Percentiles rank a stretch among this genome's conserved stretches.
phyloP scores from a whole-genome alignment of 2,797 vertebrate genomes.

The Periparus ater region DNA sequence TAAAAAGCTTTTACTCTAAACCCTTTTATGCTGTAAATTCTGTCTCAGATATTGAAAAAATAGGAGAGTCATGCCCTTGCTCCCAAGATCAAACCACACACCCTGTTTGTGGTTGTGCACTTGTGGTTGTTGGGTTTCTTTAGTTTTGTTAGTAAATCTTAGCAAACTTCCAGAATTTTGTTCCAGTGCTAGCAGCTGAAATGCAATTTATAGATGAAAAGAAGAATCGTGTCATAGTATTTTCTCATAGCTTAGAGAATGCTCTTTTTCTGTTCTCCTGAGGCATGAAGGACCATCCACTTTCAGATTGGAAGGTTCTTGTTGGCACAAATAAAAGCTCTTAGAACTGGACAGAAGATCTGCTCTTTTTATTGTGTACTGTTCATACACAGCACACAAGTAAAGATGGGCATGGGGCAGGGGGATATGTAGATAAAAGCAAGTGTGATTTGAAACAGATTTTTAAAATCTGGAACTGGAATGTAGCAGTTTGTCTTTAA shows the following conservation, averaged over 20 bases:
- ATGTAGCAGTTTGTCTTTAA: not conserved
- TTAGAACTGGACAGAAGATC: not conserved
- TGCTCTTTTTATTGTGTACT: not conserved
- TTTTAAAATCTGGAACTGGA: not conserved
- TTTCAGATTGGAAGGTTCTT: not conserved
- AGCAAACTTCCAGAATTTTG: not conserved
- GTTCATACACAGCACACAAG: not conserved
- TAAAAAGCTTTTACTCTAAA: not conserved
- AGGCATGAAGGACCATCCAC: not conserved
- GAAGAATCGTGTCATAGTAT: not conserved
- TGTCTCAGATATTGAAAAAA: not conserved
- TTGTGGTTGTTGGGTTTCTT: not conserved
- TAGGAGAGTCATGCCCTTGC: not conserved
- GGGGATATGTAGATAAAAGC: not conserved
- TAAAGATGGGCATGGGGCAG: not conserved
- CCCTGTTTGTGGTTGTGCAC: rapidly evolving
- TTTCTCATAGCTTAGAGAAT: not conserved
- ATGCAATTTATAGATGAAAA: not conserved
- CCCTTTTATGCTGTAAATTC: not conserved
- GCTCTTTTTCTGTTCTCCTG: not conserved
- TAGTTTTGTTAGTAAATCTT: not conserved
- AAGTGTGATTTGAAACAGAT: not conserved
- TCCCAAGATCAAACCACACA: not conserved
- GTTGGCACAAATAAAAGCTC: not conserved
- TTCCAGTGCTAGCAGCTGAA: not conserved